Base-by-base conservation (phyloP, 1,140 invertebrate species). In the Solen grandis region DNA sequence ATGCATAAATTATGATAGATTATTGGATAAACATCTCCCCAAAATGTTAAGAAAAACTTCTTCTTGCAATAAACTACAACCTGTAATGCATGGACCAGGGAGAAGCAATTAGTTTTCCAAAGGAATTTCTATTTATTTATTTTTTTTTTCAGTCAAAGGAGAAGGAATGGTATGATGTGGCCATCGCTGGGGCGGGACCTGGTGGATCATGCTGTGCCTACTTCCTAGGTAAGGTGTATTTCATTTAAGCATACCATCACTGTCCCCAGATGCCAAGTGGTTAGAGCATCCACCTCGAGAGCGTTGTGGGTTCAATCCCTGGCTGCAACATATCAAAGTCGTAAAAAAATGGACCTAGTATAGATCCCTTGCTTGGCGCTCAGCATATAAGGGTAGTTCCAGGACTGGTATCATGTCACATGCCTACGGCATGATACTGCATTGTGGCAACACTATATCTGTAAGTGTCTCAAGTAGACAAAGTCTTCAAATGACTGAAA, bases 151-250 rank as follows among this genome's bases (percentile, higher is more conserved):
- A 87, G 84, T 73, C 66, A 57, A 33, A 79, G 55, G 84, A 81
- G 1, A 83, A 81, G 41, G 81, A 84, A 3, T 83, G 85, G 66
- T 90, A 89, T 77, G 87, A 90, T 86, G 87, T 88, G 1, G 87
- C 81, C 19, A 87, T 90, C 76, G 88, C 85, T 25, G 88, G 88
- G 5, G 88, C 88, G 13, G 88, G 87, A 31, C 88, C 88, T 10
- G 83, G 83, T 27, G 87, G 88, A n/a, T 73, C 88, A 46, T 87
- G 85, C 0, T 85, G 88, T 84, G 88, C 82, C 29, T 90, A 88
- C 69, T 90, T 84, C 36, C 74, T 90, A 25, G 87, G 88, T 90
- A 83, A 73, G 55, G n/a, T 16, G 19, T 10, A 8, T 46, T 46
- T 46, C 41, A 2, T 35, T 5, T 35, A 41, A 0, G 5, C 3